Base-by-base conservation (phyloP, 2,797 vertebrate species). In the Sciurus vulgaris region DNA sequence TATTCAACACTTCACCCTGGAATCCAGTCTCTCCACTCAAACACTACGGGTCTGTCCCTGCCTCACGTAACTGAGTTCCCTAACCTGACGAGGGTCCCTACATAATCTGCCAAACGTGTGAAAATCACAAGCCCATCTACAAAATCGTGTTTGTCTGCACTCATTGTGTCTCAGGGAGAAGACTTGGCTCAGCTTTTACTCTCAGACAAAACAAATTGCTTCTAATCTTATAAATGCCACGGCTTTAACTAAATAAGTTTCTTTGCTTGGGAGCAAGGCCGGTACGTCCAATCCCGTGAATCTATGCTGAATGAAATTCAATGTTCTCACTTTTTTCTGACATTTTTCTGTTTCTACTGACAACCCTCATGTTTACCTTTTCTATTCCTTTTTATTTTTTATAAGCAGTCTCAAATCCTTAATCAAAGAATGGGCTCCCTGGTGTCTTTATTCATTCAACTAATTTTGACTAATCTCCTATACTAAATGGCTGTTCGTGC, bases 251-350 rank as follows among this genome's bases (percentile, higher is more conserved):
- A 82, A 85, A 13, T 86, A 47, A 35, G 15, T 72, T 86, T 84
- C 5, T 87, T 87, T 91, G 41, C 8, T 91, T 44, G 26, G 51
- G 11, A 70, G 20, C 26, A 26, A 88, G 38, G 63, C 5, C 12
- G 28, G 38, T 35, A 65, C 22, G 76, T 35, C 9, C 1, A 38
- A 54, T 70, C 41, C 38, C 56, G 13, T 86, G 67, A 91, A 65
- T 76, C 5, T 84, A 63, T 41, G 61, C 24, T 38, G 26, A 54
- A 79, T 69, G 24, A 10, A 69, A 76, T 85, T 90, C 49, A 51
- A 70, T 41, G 10, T 49, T 47, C 35, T 86, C 56, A 88, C 76
- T 95, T 88, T 49, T 94, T 84, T 56, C 44, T 91, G 44, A 79
- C 0, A 41, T 54, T 91, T 56, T 74, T 24, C 49, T 49, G 41